Evolutionary conservation across 2,797 vertebrate genomes (phyloP), one percentile per base, ranked within the genome.

Genomic region (Dendrocincla tyrannina): DNA sequence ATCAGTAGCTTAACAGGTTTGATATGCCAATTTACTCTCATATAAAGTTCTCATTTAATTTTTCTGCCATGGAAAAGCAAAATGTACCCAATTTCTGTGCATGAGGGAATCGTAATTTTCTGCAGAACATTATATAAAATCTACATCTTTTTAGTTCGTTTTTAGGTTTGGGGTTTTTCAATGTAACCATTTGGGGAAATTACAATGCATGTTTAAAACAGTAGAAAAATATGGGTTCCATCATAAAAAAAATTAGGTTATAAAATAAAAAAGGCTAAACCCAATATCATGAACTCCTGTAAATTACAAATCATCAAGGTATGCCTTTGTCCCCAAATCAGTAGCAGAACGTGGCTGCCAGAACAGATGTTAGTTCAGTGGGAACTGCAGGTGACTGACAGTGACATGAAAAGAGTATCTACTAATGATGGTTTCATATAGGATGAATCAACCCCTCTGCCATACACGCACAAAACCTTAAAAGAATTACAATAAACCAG

Each of bases 281-380:
- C 0, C 35, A 47, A 10, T 25, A 50, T 2, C 4, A 24, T 13
- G 28, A 77, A 62, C 6, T 52, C 18, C 3, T 14, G 5, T 11
- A 35, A 85, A 66, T 56, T 32, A 19, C 13, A 69, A 46, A 30
- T 74, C 17, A 50, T 44, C 20, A 37, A 50, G 17, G 3, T 14
- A 9, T 17, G 37, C 5, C 13, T 50, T 35, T 22, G 28, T 37
- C 25, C 67, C 63, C 17, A 58, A n/a, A 55, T n/a, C 41, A 81
- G 33, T 37, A 55, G 19, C 3, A 58, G 30, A 53, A 89, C 0
- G 0, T 6, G 1, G 19, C 46, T 73, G 24, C 15, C 32, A 39
- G 7, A 86, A 20, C 0, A 42, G 16, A 44, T 28, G 16, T 19
- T 49, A 58, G 76, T 56, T 84, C 49, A 67, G 32, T 27, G 23